Conservation (phyloP, 2,113 vertebrate genomes). For the Orthonyx spaldingii region DNA sequence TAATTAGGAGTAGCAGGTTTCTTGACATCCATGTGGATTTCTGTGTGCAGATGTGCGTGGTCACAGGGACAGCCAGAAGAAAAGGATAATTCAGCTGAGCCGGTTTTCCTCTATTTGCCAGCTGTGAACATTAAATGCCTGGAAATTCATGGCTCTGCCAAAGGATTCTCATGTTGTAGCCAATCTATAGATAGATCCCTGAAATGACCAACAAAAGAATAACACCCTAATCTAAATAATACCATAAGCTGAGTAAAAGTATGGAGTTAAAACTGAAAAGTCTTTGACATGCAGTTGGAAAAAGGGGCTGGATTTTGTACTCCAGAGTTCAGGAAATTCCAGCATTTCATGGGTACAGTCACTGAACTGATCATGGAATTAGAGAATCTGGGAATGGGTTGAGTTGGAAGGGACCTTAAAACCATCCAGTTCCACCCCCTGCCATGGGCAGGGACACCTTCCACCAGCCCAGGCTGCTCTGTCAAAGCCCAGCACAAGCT, state of each 20-base stretch:
- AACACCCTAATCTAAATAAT: background rate
- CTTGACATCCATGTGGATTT: background rate
- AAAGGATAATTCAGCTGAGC: background rate
- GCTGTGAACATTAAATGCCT: background rate
- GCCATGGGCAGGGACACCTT: background rate
- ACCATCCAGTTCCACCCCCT: background rate
- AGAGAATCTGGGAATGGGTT: no score
- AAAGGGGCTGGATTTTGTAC: background rate
- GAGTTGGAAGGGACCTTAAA: background rate
- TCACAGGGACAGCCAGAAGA: background rate
- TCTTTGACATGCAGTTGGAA: background rate
- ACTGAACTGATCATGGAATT: rapidly evolving
- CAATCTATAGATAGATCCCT: background rate
- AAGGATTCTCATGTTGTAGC: background rate
- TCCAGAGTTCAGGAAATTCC: background rate
- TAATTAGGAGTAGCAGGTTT: background rate
- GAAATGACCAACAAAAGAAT: background rate
- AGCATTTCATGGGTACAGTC: background rate
- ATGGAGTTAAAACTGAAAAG: background rate
- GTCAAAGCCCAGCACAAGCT: background rate
- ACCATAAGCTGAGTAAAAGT: background rate
- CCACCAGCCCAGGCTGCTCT: background rate
- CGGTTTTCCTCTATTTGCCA: background rate
- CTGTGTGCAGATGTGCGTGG: background rate
- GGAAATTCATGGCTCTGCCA: background rate